Evolutionary conservation across 1,140 invertebrate genomes (phyloP), one percentile per base, ranked within the genome.

Genomic region (Dendrolimus punctatus): DNA sequence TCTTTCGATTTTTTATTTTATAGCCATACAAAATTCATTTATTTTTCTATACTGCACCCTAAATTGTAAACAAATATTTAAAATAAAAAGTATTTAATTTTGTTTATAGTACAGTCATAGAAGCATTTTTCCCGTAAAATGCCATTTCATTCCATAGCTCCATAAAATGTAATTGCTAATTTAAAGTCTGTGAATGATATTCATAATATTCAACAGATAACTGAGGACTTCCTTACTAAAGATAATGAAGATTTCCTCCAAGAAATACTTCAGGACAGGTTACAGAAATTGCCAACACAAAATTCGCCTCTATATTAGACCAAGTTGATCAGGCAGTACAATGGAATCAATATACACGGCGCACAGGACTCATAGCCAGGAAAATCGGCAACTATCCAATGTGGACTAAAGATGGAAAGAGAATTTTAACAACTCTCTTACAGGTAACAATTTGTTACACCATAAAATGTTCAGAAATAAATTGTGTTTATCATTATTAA

Each of bases 361-460:
- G 98, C 71, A 91, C 91, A 58, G 98, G 98, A 45, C 73, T 99
- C 2, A 93, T 99, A 75, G 97, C 94, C 0, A 90, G 93, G 51
- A 99, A 99, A 89, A 95, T 99, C 75, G 98, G 98, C 40, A 88
- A 94, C 51, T 93, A 98, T 80, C 96, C 96, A 8, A 88, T 99
- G 77, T 99, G 97, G 97, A 79, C 91, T 3, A 98, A 95, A 83
- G 90, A 94, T 87, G 98, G 98, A 1, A 90, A 90, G 71, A 92
- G 90, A 88, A 82, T 97, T 52, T 64, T 87, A 1, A 92, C 94
- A 4, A 98, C 97, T 8, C 73, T 99, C 57, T 77, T 99, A 53
- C 97, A 99, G 88, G 95, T 96, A 23, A 23, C 23, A 23, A 23
- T 23, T 23, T 23, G 23, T 23, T 3, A 23, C 23, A 23, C 23